These are phyloP conservation scores for Meteorus sp. DNA, from an alignment of 1,140 invertebrate genomes.

Conservation along the genomic window DNA sequence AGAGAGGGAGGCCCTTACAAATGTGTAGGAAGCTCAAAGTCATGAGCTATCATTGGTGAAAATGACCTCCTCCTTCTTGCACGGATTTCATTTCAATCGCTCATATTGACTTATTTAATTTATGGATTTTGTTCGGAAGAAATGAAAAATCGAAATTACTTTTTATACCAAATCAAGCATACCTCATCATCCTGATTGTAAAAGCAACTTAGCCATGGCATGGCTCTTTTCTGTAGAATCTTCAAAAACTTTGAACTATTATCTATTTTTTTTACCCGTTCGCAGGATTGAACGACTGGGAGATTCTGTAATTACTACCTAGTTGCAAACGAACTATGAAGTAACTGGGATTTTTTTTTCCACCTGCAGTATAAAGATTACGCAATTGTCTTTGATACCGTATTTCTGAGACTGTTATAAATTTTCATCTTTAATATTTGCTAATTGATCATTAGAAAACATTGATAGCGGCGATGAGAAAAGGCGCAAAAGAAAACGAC, in stretches of 20 bases:
- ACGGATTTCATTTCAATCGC: constrained; percentile 33
- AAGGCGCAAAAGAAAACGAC: neutral
- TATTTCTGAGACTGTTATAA: neutral
- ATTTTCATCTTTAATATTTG: constrained; percentile 14
- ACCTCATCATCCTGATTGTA: neutral
- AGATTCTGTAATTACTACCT: neutral
- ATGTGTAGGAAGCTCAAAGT: constrained; percentile 59
- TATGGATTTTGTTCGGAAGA: neutral
- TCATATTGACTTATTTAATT: neutral
- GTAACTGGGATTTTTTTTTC: neutral
- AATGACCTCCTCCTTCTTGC: constrained; percentile 49
- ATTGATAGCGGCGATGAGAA: constrained; percentile 1
- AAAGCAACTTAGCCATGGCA: neutral
- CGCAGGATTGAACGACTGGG: neutral
- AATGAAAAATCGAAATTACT: neutral
- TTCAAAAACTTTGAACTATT: too few relatives aligned
- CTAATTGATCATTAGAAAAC: constrained; percentile 18
- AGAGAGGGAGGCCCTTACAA: constrained; percentile 44
- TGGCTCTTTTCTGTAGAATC: neutral
- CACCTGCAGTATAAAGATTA: neutral
- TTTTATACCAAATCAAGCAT: too few relatives aligned
- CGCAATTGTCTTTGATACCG: too few relatives aligned
- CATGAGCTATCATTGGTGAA: constrained; percentile 57
- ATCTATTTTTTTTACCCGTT: neutral
- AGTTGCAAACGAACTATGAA: neutral